Evolutionary conservation across 2,888 invertebrate genomes (phyloP), one percentile per base, ranked within the genome.

Genomic region (Octodonta nipae): DNA sequence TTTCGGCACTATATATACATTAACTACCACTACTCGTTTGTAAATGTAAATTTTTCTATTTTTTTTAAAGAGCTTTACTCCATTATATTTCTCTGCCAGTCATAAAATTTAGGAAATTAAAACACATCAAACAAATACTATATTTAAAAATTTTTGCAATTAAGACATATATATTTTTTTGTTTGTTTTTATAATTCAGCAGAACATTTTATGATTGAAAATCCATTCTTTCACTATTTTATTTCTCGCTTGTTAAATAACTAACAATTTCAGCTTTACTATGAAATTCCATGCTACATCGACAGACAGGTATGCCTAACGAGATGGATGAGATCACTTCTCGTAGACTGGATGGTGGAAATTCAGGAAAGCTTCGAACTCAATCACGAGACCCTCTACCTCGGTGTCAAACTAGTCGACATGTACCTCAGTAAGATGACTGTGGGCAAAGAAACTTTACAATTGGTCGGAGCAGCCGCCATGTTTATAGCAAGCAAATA

Each of bases 271-370:
- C 56, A 82, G 76, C 52, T 60, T 1, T 57, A 71, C 7, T 93
- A 88, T 59, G 59, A 62, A 12, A 75, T 92, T 30, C 68, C 68
- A 12, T 83, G 89, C 58, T 96, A 95, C 60, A 77, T 95, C 65
- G 67, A 67, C 17, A 66, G 68, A 13, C 91, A 93, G 66, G 67
- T 73, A 10, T 76, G 81, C 43, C 66, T 96, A 34, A 81, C 83
- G 0, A 67, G 73, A 22, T 80, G 81, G 73, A 93, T 95, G 89
- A 72, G 98, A 29, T 79, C 91, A 0, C 72, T 95, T 13, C 72
- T 98, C 2, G 82, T 98, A 1, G 96, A 98, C 64, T 98, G 98
- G 98, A 85, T 98, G 84, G 95, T 98, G 26, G 95, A 96, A 58
- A 85, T 95, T 6, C 93, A 95, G 66, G 91, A 91, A 62, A 85